Percentiles rank a stretch among this genome's conserved stretches.
phyloP scores from a whole-genome alignment of 1,140 invertebrate genomes.

The Temnothorax nylanderi region DNA sequence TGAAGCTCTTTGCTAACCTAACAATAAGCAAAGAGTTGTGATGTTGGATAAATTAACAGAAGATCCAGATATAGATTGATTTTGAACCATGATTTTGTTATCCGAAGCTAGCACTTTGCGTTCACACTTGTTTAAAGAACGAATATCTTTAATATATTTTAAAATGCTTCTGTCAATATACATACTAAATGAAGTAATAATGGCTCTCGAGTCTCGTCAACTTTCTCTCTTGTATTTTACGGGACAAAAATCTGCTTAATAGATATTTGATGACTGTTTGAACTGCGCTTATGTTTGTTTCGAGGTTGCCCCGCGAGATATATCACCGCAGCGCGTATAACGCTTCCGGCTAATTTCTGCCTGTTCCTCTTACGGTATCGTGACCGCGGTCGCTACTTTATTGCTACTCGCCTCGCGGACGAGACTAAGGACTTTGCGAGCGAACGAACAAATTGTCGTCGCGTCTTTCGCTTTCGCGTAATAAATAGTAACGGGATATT shows the following conservation, averaged over 20 bases:
- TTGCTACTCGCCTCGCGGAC: conserved; percentile 32
- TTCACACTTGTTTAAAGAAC: neutral
- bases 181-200: neutral
- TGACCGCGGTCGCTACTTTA: conserved; percentile 49
- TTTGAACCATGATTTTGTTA: neutral
- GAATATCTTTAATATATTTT: neutral
- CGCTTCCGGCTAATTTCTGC: conserved; percentile 60
- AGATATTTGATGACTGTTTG: conserved; percentile 59
- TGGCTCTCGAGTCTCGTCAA: neutral
- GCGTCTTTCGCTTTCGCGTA: conserved; percentile 11
- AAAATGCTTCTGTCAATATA: neutral
- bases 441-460: conserved; percentile 21
- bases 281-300: conserved; percentile 42
- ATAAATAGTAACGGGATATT: conserved; percentile 4
- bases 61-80: neutral
- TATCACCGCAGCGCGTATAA: conserved; percentile 51
- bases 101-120: neutral
- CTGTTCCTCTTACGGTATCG: conserved; percentile 49
- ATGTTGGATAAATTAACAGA: neutral
- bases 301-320: conserved; percentile 45
- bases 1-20: neutral
- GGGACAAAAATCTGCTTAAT: conserved; percentile 39
- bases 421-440: conserved; percentile 20
- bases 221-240: conserved; percentile 37
- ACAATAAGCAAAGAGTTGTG: neutral